Evolutionary conservation across 2,797 vertebrate species (phyloP).

Genomic region (Antrozous pallidus): DNA sequence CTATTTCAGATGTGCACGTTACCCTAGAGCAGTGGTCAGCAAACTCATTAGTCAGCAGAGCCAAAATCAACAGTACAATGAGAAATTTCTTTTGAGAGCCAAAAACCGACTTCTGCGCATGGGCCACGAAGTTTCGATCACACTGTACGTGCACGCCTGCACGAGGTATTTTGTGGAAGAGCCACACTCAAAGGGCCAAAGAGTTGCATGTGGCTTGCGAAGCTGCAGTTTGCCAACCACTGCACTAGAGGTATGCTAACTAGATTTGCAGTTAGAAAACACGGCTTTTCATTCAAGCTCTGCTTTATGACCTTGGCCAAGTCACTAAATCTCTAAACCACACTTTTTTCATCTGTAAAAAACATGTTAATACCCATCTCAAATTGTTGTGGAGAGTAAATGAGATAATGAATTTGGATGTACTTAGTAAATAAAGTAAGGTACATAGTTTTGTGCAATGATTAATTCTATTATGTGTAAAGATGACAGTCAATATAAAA

Average conservation of each 20-base stretch:
- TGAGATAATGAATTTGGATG: conserved; percentile 33
- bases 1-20: background rate
- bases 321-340: conserved; percentile 11
- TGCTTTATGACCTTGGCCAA: background rate
- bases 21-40: too few relatives aligned
- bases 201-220: too few relatives aligned
- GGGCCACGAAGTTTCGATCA: too few relatives aligned
- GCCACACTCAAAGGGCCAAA: too few relatives aligned
- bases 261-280: conserved; percentile 36
- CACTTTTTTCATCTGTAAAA: conserved; percentile 35
- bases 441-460: conserved; percentile 7
- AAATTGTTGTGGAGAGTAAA: conserved; percentile 42
- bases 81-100: too few relatives aligned
- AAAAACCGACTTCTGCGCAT: too few relatives aligned
- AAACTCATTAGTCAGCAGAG: too few relatives aligned
- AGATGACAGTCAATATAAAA: conserved; percentile 49
- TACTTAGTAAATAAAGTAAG: conserved; percentile 37
- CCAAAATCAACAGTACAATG: too few relatives aligned
- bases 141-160: too few relatives aligned
- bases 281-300: conserved; percentile 12
- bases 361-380: background rate
- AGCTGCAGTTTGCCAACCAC: too few relatives aligned
- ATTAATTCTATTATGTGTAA: conserved; percentile 40
- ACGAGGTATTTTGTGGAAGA: too few relatives aligned
- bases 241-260: background rate